A percentile compares a stretch with the other conserved stretches of the same genome.
These are phyloP conservation scores for Incurvaria masculella DNA, from an alignment of 2,888 invertebrate genomes.

Conservation along the genomic window DNA sequence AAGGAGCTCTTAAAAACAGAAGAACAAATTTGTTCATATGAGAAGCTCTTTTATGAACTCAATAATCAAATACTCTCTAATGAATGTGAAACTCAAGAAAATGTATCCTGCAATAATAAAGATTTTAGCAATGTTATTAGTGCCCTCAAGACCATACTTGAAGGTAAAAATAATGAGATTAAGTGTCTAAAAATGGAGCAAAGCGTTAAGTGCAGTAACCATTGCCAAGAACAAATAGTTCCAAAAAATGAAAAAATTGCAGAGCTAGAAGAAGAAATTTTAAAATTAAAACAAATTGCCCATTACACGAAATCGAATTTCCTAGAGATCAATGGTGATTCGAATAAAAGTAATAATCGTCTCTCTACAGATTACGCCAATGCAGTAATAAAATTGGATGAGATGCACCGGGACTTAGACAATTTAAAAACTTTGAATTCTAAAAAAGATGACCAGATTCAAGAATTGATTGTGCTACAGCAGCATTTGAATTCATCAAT, in stretches of 20 bases:
- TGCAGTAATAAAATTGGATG: conserved; percentile 19
- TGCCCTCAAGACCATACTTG: conserved; percentile 30
- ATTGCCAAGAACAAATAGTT: conserved; percentile 17
- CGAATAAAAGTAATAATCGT: too few species aligned
- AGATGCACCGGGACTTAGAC: too few species aligned
- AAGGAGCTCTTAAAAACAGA: not conserved
- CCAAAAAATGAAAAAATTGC: conserved; percentile 20
- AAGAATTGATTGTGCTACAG: too few species aligned
- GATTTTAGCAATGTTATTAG: conserved; percentile 38
- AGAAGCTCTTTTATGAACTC: not conserved
- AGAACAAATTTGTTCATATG: not conserved
- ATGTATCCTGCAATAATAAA: conserved; percentile 38
- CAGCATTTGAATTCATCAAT: too few species aligned
- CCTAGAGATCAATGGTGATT: too few species aligned
- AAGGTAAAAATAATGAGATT: conserved; percentile 31
- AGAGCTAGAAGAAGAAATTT: not conserved
- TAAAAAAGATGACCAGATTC: too few species aligned
- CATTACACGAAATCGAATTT: too few species aligned
- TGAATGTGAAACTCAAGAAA: conserved; percentile 19
- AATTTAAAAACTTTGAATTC: too few species aligned
- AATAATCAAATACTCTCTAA: not conserved
- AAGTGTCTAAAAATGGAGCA: conserved; percentile 22
- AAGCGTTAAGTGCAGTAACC: not conserved
- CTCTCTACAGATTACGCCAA: too few species aligned
- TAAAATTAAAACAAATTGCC: not conserved